Evolutionary conservation across 2,888 invertebrate genomes (phyloP).

Genomic region (Idaea dimidiata): DNA sequence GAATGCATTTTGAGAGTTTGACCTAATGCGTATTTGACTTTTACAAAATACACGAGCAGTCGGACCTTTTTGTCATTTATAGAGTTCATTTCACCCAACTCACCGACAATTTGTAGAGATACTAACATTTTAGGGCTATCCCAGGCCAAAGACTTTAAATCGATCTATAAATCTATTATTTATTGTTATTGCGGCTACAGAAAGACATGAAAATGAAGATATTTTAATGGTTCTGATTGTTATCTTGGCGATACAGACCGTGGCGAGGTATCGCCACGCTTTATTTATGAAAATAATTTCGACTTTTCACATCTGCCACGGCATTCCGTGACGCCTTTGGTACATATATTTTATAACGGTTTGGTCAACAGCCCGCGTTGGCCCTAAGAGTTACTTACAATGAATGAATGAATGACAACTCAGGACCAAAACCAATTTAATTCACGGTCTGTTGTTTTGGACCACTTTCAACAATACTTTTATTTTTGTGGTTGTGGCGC

Average conservation of each 20-base stretch:
- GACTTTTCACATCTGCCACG: too few species aligned
- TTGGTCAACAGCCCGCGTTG: neutral
- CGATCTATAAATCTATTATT: neutral
- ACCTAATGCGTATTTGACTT: too few species aligned
- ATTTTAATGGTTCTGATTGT: too few species aligned
- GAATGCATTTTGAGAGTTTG: too few species aligned
- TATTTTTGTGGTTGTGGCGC: neutral
- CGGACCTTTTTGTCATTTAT: neutral
- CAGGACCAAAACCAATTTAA: constrained; percentile 18
- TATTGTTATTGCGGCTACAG: too few species aligned
- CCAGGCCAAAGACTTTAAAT: neutral
- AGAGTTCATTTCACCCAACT: neutral
- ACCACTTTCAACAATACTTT: constrained; percentile 8
- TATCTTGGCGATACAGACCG: too few species aligned
- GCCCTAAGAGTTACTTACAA: neutral
- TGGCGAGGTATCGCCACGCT: too few species aligned
- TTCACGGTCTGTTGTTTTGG: constrained; percentile 18
- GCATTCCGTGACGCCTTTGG: too few species aligned
- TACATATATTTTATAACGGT: too few species aligned
- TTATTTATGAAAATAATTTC: too few species aligned
- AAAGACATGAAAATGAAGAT: too few species aligned
- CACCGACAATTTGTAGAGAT: neutral
- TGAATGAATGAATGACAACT: constrained; percentile 19
- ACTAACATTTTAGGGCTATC: neutral
- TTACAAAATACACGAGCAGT: too few species aligned